These are phyloP conservation scores for Typhlichthys subterraneus DNA, from an alignment of 2,797 vertebrate genomes.

Conservation along the genomic window DNA sequence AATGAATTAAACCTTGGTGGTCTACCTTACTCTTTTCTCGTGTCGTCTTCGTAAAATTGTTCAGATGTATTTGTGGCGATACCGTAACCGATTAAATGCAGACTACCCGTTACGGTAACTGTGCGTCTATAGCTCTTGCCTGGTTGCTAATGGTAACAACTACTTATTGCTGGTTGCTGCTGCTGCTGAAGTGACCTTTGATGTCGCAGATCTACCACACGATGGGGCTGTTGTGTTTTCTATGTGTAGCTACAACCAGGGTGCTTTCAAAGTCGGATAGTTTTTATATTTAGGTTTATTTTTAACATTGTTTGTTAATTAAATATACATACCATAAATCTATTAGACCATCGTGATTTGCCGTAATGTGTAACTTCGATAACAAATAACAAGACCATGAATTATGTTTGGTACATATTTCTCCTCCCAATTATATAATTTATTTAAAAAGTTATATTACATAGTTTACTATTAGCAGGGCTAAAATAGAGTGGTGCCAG, in stretches of 20 bases:
- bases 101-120: no score
- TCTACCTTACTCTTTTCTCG: no score
- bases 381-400: no score
- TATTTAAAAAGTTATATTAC: neutral
- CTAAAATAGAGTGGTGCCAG: neutral
- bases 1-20: no score
- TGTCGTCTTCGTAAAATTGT: no score
- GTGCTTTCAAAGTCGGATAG: neutral
- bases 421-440: no score
- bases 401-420: no score
- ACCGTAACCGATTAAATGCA: constrained; percentile 32
- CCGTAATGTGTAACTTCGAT: no score
- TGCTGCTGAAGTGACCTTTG: neutral
- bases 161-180: neutral
- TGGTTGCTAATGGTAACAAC: constrained; percentile 54
- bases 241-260: neutral
- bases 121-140: constrained; percentile 11
- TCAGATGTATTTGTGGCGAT: constrained; percentile 39
- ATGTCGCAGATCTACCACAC: constrained; percentile 7
- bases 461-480: neutral
- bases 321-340: no score
- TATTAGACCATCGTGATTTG: no score
- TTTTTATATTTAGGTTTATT: no score
- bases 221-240: constrained; percentile 33
- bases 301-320: no score